These are phyloP conservation scores for Chiropotes sagulatus DNA, from an alignment of 2,797 vertebrate genomes.

Conservation along the genomic window DNA sequence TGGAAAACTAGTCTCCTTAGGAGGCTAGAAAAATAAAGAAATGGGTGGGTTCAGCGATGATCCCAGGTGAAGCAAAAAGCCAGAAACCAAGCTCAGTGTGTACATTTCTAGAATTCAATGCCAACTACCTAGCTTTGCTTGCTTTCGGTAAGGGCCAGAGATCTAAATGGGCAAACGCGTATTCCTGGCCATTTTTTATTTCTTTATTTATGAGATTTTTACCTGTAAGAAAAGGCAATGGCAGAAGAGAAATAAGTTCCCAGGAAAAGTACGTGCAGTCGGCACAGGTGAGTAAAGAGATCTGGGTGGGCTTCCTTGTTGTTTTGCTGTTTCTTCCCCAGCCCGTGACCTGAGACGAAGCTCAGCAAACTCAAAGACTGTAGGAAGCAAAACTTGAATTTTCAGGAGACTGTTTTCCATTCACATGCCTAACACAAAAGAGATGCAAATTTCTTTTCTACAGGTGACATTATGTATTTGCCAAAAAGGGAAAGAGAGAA, in stretches of 20 bases:
- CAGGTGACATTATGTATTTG: conserved; percentile 71
- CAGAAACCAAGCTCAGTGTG: neutral
- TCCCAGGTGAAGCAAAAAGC: neutral
- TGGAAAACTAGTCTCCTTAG: neutral
- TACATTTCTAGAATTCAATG: neutral
- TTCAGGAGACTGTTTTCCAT: conserved; percentile 36
- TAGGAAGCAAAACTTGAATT: conserved; percentile 21
- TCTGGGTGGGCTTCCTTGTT: neutral
- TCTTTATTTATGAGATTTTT: neutral
- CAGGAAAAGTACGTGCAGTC: neutral
- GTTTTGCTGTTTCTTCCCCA: neutral
- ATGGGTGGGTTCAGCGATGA: neutral
- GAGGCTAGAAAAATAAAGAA: neutral
- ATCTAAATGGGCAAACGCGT: too few relatives aligned
- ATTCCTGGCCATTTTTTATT: neutral
- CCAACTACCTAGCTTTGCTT: neutral
- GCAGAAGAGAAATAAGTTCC: neutral
- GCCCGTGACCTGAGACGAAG: neutral
- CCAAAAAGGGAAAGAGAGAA: conserved; percentile 54
- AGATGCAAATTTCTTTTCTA: conserved; percentile 64
- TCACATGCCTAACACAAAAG: conserved; percentile 27
- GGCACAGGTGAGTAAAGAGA: neutral
- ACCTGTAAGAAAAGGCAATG: neutral
- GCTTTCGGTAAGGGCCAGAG: neutral
- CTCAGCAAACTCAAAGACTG: neutral